phyloP scores from a whole-genome alignment of 2,113 vertebrate species.

The Calidris pygmaea region DNA sequence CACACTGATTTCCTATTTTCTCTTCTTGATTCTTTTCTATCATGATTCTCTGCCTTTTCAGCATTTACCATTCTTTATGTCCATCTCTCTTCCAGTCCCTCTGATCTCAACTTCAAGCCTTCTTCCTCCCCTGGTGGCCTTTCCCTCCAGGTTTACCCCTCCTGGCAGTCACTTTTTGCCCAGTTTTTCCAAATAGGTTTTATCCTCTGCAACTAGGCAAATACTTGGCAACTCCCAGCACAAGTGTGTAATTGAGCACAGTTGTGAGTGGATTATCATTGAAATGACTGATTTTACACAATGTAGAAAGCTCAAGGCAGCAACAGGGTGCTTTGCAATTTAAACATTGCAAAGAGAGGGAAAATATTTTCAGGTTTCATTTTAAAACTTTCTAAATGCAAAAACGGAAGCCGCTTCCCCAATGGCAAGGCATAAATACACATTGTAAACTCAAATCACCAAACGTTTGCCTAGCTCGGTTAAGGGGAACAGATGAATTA shows the following conservation, averaged over 20 bases:
- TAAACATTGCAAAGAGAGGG: slow-evolving; percentile 27
- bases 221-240: slow-evolving; percentile 39
- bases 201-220: slow-evolving; percentile 42
- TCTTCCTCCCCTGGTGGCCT: background rate
- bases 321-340: slow-evolving; percentile 56
- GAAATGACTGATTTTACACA: slow-evolving; percentile 53
- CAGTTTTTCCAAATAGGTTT: background rate
- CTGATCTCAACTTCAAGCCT: background rate
- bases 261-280: slow-evolving; percentile 53
- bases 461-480: slow-evolving; percentile 28
- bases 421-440: slow-evolving; percentile 46
- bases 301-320: slow-evolving; percentile 46
- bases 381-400: slow-evolving; percentile 52
- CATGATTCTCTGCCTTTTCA: background rate
- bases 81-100: background rate
- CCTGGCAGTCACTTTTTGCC: background rate
- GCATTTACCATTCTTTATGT: background rate
- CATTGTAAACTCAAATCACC: slow-evolving; percentile 27
- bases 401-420: slow-evolving; percentile 29
- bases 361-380: slow-evolving; percentile 54
- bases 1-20: background rate
- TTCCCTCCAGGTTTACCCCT: background rate
- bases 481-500: slow-evolving; percentile 43
- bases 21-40: background rate
- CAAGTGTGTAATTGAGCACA: slow-evolving; percentile 45